A percentile compares a stretch with the other conserved stretches of the same genome.
phyloP scores from a whole-genome alignment of 2,113 vertebrate genomes.

The Oceanites oceanicus region DNA sequence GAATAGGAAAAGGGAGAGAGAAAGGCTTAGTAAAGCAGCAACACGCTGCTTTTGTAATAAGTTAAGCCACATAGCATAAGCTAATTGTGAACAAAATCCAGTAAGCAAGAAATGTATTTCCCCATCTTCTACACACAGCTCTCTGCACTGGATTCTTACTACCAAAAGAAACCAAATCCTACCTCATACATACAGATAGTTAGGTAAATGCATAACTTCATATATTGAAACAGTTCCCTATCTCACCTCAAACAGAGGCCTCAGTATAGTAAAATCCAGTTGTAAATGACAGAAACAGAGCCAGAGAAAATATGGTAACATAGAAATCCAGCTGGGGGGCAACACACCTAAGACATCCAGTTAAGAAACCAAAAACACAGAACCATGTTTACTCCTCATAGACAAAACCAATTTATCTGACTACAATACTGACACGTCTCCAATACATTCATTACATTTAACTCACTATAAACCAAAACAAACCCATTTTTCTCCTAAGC shows the following conservation, averaged over 20 bases:
- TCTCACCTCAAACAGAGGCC: background rate
- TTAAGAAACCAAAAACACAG: background rate
- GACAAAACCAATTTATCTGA: background rate
- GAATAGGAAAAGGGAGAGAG: background rate
- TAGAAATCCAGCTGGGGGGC: background rate
- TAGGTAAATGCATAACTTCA: background rate
- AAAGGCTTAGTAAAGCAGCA: background rate
- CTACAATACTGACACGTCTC: background rate
- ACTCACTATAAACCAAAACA: background rate
- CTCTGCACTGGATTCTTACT: background rate
- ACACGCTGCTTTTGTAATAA: background rate
- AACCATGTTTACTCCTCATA: background rate
- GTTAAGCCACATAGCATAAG: background rate
- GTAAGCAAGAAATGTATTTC: background rate
- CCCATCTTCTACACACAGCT: background rate
- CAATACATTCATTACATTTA: background rate
- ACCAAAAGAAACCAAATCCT: background rate
- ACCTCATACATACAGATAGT: background rate
- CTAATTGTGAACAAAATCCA: background rate
- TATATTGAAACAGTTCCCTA: background rate
- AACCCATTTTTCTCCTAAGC: background rate
- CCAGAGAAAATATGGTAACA: background rate
- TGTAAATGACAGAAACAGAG: background rate
- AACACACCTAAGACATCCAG: background rate
- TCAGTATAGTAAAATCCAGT: background rate